These are phyloP conservation scores for Micropoecilia bifurca DNA, from an alignment of 2,797 vertebrate genomes.

Conservation along the genomic window DNA sequence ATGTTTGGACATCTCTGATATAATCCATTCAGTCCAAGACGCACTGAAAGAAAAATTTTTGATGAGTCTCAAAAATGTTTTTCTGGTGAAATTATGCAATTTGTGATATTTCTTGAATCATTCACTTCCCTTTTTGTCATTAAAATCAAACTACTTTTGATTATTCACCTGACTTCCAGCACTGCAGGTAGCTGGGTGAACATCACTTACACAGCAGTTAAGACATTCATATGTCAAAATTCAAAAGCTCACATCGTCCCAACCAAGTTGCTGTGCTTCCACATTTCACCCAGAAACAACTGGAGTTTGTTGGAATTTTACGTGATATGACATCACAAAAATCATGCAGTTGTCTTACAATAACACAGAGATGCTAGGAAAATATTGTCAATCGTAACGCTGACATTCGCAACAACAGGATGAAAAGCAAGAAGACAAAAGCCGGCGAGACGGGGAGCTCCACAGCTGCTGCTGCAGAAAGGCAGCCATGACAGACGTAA, in stretches of 20 bases:
- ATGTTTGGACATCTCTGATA: too few species aligned
- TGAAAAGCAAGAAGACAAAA: background rate
- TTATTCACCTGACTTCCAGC: background rate
- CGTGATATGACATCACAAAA: background rate
- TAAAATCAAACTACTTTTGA: too few species aligned
- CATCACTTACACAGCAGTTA: background rate
- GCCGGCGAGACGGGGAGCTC: background rate
- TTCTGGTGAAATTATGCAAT: background rate
- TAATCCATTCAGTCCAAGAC: too few species aligned
- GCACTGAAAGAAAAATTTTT: too few species aligned
- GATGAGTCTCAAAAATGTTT: too few species aligned
- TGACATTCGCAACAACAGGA: background rate
- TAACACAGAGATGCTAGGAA: background rate
- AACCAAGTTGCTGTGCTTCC: background rate
- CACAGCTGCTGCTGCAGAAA: constrained; percentile 46
- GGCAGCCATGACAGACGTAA: constrained; percentile 38
- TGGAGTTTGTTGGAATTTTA: background rate
- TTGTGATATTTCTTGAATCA: background rate
- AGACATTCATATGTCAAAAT: background rate
- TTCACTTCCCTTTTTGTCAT: background rate
- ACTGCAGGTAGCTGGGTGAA: background rate
- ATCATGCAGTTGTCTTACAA: background rate
- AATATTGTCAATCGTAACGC: background rate
- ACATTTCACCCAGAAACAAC: background rate
- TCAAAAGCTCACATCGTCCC: too few species aligned